Evolutionary conservation across 2,888 invertebrate species (phyloP).

Genomic region (Pycnomerus fuliginosus): DNA sequence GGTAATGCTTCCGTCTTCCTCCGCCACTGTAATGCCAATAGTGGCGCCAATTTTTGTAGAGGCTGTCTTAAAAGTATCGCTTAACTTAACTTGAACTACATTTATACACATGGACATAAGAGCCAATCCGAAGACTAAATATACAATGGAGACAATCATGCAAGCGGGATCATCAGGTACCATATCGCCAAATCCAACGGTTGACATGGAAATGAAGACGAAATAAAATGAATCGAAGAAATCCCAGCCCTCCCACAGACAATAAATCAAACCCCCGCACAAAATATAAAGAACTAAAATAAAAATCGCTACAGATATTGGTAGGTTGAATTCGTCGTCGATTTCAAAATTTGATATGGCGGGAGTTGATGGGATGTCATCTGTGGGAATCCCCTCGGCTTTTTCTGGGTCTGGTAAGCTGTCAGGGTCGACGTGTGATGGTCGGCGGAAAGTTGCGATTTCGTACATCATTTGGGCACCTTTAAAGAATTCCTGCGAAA

Average conservation of each 20-base stretch:
- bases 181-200: slow-evolving; percentile 94
- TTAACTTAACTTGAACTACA: slow-evolving; percentile 83
- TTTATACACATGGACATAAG: slow-evolving; percentile 97
- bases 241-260: slow-evolving; percentile 79
- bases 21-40: slow-evolving; percentile 73
- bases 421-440: slow-evolving; percentile 57
- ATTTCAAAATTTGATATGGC: slow-evolving; percentile 77
- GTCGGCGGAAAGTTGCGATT: slow-evolving; percentile 71
- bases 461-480: slow-evolving; percentile 81
- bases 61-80: slow-evolving; percentile 80
- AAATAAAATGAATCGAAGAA: slow-evolving; percentile 95
- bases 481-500: slow-evolving; percentile 74
- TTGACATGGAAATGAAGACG: slow-evolving; percentile 95
- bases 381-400: slow-evolving; percentile 30
- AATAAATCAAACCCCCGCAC: slow-evolving; percentile 79
- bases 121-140: slow-evolving; percentile 91
- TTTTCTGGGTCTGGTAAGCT: too few relatives aligned
- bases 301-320: slow-evolving; percentile 83
- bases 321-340: slow-evolving; percentile 93
- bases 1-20: slow-evolving; percentile 60
- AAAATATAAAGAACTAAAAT: slow-evolving; percentile 85
- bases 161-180: slow-evolving; percentile 77
- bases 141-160: slow-evolving; percentile 90
- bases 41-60: slow-evolving; percentile 84
- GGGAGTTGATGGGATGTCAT: slow-evolving; percentile 73